Evolutionary conservation across 2,113 vertebrate genomes (phyloP).

Genomic region (Daboia siamensis): DNA sequence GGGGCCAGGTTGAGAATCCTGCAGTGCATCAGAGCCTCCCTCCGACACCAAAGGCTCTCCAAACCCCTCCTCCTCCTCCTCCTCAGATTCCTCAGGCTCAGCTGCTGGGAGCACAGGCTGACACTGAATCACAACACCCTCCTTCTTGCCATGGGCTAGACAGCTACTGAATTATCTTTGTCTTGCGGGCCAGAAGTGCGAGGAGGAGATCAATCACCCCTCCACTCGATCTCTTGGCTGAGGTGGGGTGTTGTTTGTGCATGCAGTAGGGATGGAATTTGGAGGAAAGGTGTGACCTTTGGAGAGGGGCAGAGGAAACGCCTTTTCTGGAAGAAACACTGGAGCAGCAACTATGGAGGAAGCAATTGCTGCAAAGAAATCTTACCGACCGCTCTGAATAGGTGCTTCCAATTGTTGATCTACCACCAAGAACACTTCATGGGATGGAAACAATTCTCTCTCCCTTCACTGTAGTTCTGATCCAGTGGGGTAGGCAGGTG

Average conservation of each 20-base stretch:
- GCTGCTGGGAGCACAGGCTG: too few relatives aligned
- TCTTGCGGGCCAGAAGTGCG: neutral
- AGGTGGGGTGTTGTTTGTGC: neutral
- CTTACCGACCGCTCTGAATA: neutral
- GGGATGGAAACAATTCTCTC: neutral
- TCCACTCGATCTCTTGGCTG: neutral
- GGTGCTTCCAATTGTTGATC: neutral
- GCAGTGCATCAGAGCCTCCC: too few relatives aligned
- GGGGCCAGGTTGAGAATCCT: too few relatives aligned
- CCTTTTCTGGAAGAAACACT: neutral
- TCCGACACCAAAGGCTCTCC: too few relatives aligned
- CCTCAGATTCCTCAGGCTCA: too few relatives aligned
- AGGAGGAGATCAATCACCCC: neutral
- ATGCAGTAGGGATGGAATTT: neutral
- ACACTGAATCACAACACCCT: neutral
- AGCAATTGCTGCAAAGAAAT: neutral
- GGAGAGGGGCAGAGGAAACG: neutral
- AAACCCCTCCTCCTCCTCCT: too few relatives aligned
- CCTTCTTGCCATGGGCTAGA: neutral
- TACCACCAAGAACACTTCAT: neutral
- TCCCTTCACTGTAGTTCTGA: neutral
- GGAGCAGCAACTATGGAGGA: neutral
- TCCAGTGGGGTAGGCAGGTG: neutral
- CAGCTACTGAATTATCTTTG: neutral
- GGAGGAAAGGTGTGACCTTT: neutral